Evolutionary conservation across 2,888 invertebrate genomes (phyloP).

Genomic region (Drosophila phalerata): DNA sequence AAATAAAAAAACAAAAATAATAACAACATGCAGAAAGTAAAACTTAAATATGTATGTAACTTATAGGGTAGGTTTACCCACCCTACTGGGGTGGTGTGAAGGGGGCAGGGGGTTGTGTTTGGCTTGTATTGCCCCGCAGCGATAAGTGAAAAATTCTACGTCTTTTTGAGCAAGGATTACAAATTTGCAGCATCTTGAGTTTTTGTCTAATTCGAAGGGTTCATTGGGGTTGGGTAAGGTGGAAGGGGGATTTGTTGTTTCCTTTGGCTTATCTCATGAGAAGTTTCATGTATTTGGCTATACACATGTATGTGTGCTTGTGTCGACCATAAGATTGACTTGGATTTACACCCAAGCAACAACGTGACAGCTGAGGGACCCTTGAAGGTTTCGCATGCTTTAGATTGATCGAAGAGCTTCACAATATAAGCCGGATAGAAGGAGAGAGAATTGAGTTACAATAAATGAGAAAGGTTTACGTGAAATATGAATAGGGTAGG

Average conservation of each 20-base stretch:
- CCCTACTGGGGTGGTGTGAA: neutral
- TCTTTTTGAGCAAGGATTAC: slow-evolving; percentile 74
- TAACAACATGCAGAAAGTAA: slow-evolving; percentile 56
- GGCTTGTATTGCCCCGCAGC: slow-evolving; percentile 61
- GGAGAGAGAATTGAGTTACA: slow-evolving; percentile 54
- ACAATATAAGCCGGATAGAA: slow-evolving; percentile 51
- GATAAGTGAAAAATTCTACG: slow-evolving; percentile 77
- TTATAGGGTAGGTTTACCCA: slow-evolving; percentile 40
- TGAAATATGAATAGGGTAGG: slow-evolving; percentile 80
- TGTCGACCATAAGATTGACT: slow-evolving; percentile 69
- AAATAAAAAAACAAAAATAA: slow-evolving; percentile 37
- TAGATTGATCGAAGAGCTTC: slow-evolving; percentile 77
- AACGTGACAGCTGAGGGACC: slow-evolving; percentile 76
- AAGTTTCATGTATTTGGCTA: slow-evolving; percentile 28
- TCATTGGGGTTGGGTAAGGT: neutral
- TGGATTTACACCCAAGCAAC: slow-evolving; percentile 74
- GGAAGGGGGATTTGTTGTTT: slow-evolving; percentile 39
- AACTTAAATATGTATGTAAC: slow-evolving; percentile 69
- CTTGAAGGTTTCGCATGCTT: slow-evolving; percentile 61
- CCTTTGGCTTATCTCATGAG: slow-evolving; percentile 48
- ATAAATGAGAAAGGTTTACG: slow-evolving; percentile 60
- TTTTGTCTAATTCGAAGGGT: slow-evolving; percentile 73
- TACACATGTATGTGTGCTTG: slow-evolving; percentile 33
- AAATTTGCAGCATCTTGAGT: slow-evolving; percentile 80
- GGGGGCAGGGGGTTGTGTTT: slow-evolving; percentile 8